Evolutionary conservation across 2,797 vertebrate species (phyloP), one percentile per base, ranked within the genome.

Genomic region (Chaetodon trifasciatus): DNA sequence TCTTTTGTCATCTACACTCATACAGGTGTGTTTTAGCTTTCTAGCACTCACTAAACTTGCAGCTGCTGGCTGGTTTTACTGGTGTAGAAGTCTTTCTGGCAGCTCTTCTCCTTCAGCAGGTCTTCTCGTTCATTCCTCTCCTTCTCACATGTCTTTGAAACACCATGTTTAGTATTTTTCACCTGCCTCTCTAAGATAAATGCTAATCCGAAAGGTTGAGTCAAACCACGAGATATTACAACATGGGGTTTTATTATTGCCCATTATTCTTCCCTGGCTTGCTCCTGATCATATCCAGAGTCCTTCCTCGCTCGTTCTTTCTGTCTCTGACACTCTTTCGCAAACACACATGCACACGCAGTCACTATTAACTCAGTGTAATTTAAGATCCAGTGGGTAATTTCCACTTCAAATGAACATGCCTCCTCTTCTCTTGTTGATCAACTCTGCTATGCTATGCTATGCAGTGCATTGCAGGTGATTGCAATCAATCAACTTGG

Each of bases 401-500:
- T 82, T 82, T 85, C 39, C 63, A 79, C 35, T 19, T 50, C 35
- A 47, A 39, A 53, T 39, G 44, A 74, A 61, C 62, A 70, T 57
- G 13, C 52, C 15, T 21, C 23, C 24, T 70, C 8, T 40, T 75
- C n/a, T 70, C 24, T n/a, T 76, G 64, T 44, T 76, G 60, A 82
- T 74, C 47, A 49, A 24, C 70, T 61, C 5, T 40, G n/a, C 49
- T 62, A 10, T 3, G 7, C 49, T 62, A 10, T 3, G 7, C 23
- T 60, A n/a, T 8, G 5, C 46, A 40, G 56, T 55, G 49, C 66
- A 49, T 60, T 58, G 70, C 89, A 89, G 83, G 79, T 89, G 79
- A 91, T 83, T 13, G 57, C 67, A 57, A 88, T 93, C 81, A 82
- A 83, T 93, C 89, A 89, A 44, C 52, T 32, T 21, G 53, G 64